Evolutionary conservation across 2,888 invertebrate genomes (phyloP).

Genomic region (Cerceris rybyensis): DNA sequence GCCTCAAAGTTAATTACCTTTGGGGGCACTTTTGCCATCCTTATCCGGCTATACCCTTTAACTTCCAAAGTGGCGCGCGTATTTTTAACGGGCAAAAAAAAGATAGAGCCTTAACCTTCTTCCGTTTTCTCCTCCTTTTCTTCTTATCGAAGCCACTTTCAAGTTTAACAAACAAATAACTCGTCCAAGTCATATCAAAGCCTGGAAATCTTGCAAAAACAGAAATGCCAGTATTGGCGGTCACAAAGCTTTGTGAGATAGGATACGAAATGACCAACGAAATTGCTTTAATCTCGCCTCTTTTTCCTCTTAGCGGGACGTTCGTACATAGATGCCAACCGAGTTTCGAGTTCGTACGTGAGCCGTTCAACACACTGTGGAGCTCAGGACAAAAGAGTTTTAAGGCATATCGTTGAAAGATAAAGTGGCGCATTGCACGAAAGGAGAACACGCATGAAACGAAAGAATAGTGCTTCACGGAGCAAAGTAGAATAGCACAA

Average conservation of each 20-base stretch:
- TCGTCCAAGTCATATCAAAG: slow-evolving; percentile 2
- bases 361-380: slow-evolving; percentile 27
- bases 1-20: too few relatives aligned
- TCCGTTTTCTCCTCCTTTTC: too few relatives aligned
- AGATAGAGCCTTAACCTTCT: too few relatives aligned
- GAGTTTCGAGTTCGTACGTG: slow-evolving; percentile 27
- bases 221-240: slow-evolving; percentile 14
- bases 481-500: slow-evolving; percentile 3
- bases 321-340: neutral
- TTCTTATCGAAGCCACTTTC: too few relatives aligned
- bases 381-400: slow-evolving; percentile 39
- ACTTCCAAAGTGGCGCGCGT: too few relatives aligned
- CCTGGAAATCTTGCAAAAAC: neutral
- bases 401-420: slow-evolving; percentile 37
- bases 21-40: too few relatives aligned
- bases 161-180: slow-evolving; percentile 2
- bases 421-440: slow-evolving; percentile 20
- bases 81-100: too few relatives aligned
- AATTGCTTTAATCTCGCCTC: slow-evolving; percentile 57
- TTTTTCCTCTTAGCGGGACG: slow-evolving; percentile 13
- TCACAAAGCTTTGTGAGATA: slow-evolving; percentile 32
- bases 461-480: slow-evolving; percentile 20
- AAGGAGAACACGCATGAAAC: slow-evolving; percentile 4
- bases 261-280: slow-evolving; percentile 46
- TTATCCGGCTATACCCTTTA: too few relatives aligned